These are phyloP conservation scores for Protaetia brevitarsis DNA, from an alignment of 1,140 invertebrate species.

Conservation along the genomic window DNA sequence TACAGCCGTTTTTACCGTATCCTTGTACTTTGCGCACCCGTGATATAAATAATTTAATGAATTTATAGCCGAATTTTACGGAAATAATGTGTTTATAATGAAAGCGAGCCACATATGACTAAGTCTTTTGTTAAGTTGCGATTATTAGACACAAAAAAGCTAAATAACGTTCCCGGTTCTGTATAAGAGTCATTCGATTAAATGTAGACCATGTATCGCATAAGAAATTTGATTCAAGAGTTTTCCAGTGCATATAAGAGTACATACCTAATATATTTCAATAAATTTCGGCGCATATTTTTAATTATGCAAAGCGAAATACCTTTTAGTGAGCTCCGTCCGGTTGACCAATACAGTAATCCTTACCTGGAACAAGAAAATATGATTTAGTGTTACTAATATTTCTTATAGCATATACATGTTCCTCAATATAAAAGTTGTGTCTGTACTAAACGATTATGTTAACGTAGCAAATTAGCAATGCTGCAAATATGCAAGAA, in stretches of 20 bases:
- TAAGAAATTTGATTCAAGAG: neutral
- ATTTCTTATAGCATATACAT: too few relatives aligned
- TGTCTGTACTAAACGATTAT: too few relatives aligned
- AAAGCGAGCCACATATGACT: neutral
- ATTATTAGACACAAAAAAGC: neutral
- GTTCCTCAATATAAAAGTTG: too few relatives aligned
- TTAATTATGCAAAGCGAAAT: too few relatives aligned
- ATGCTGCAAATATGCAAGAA: too few relatives aligned
- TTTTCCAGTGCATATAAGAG: neutral
- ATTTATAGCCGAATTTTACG: slow-evolving; percentile 2
- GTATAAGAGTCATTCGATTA: neutral
- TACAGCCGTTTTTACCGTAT: neutral
- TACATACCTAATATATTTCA: neutral
- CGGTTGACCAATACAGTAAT: too few relatives aligned
- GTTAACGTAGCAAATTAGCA: too few relatives aligned
- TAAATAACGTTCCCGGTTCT: neutral
- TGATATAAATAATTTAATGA: neutral
- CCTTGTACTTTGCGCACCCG: too few relatives aligned
- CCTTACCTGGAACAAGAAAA: too few relatives aligned
- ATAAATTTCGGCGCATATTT: neutral
- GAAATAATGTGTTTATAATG: slow-evolving; percentile 1
- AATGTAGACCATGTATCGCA: neutral
- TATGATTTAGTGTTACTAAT: too few relatives aligned
- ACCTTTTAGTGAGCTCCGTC: too few relatives aligned
- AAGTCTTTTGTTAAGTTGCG: neutral